These are phyloP conservation scores for Lepidurus couesii DNA, from an alignment of 1,140 invertebrate genomes.

Conservation along the genomic window DNA sequence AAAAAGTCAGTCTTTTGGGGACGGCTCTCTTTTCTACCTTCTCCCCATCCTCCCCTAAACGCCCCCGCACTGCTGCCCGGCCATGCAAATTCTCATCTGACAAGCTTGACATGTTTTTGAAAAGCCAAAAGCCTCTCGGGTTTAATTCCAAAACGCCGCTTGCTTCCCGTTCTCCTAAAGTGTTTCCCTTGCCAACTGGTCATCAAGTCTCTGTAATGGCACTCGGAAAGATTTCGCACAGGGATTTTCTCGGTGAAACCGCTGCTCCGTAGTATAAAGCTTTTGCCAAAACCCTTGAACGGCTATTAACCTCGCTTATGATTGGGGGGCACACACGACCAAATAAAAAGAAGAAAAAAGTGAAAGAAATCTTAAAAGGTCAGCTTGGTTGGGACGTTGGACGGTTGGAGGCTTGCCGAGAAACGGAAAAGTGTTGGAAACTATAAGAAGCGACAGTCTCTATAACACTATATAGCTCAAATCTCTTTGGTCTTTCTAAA, in stretches of 20 bases:
- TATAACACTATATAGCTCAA: too few species aligned
- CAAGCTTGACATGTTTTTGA: slow-evolving; percentile 22
- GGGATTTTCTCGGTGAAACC: background rate
- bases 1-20: slow-evolving; percentile 1
- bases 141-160: slow-evolving; percentile 15
- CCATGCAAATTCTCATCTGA: slow-evolving; percentile 18
- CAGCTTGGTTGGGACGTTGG: too few species aligned
- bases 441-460: too few species aligned
- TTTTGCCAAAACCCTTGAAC: background rate
- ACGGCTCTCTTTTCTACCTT: slow-evolving; percentile 14
- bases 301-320: background rate
- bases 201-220: background rate
- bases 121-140: slow-evolving; percentile 5
- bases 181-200: background rate
- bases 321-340: background rate
- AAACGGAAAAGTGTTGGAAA: too few species aligned
- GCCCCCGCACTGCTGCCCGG: slow-evolving; percentile 10
- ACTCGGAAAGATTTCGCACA: background rate
- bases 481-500: background rate
- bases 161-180: background rate
- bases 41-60: slow-evolving; percentile 10
- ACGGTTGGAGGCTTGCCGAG: too few species aligned
- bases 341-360: too few species aligned
- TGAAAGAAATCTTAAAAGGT: background rate
- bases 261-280: background rate